Evolutionary conservation across 2,888 invertebrate genomes (phyloP), one percentile per base, ranked within the genome.

Genomic region (Phortica magna): DNA sequence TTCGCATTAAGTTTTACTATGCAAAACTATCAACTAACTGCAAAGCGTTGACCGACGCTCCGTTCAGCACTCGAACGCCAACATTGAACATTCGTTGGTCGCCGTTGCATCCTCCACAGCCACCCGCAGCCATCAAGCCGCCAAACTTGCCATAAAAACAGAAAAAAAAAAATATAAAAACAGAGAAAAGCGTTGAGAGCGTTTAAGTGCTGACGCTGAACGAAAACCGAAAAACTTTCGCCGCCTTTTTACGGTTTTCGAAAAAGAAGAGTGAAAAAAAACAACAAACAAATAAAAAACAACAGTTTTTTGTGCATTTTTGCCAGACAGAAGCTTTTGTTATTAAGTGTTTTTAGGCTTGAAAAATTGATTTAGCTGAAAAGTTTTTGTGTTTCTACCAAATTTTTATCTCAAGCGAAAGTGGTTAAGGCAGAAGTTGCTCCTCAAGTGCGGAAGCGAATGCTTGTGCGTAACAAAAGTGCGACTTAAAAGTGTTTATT

Each of bases 351-450:
- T 68, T 65, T 76, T 31, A 48, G 61, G 67, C 78, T 70, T 67
- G 31, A 75, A 76, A 78, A 80, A 80, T 80, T 80, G 80, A 80
- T 80, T 80, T 75, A 75, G 81, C 76, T 79, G 77, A 73, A 81
- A 81, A 81, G 76, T 81, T 80, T 76, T 67, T 61, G 17, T 17
- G n/a, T 61, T 61, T 61, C 19, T 17, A 22, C 61, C 17, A 68
- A 42, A 68, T 67, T 41, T 17, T n/a, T n/a, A 14, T 41, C 42
- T 41, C n/a, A n/a, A n/a, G 42, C 68, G 68, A 68, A 67, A 43
- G 68, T 48, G 68, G 68, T 68, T 68, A 48, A 42, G 48, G 61
- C 43, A 43, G 43, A 68, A 68, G 68, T 68, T 68, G 43, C 12
- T 31, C 43, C 43, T 41, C n/a, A n/a, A 48, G n/a, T 48, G 68